Evolutionary conservation across 2,888 invertebrate genomes (phyloP), one percentile per base, ranked within the genome.

Genomic region (Cosmorhoe ocellata): DNA sequence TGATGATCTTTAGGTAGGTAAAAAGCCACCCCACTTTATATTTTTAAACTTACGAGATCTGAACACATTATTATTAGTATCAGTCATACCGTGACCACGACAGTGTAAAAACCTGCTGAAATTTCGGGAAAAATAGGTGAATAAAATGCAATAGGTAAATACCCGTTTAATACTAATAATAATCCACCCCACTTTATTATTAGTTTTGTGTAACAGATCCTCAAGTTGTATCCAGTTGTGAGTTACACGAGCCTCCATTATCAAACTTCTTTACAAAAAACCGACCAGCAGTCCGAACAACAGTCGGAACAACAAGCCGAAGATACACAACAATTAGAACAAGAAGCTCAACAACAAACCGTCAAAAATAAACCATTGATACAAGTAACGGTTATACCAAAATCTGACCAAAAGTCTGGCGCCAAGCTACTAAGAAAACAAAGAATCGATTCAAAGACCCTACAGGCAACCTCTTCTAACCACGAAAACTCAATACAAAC

Each of bases 321-420:
- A 18, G 18, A 18, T 4, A n/a, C n/a, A 3, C 18, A 18, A 18
- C 4, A 18, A 2, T 2, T 4, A 3, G 18, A 18, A 18, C 3
- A 18, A 2, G 3, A 18, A 18, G 18, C 18, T 18, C 3, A 18
- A 4, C 18, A 3, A 18, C 18, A 18, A 34, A 4, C 3, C 14
- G 18, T 10, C n/a, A 49, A 50, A 40, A 54, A 64, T 3, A 78
- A 71, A 54, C 82, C 79, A 1, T 43, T 79, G 1, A 79, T 84
- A 39, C 71, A 76, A 71, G 76, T 84, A 1, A 84, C 78, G 3
- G 73, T 85, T 0, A 75, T 77, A 56, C 81, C 83, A 6, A 79
- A 74, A 62, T 46, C 53, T 14, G 57, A 61, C 9, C 63, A 67
- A 41, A 61, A 66, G 32, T 63, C 69, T 43, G 64, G 64, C 1